Evolutionary conservation across 2,888 invertebrate genomes (phyloP).

Genomic region (Spodoptera exigua): DNA sequence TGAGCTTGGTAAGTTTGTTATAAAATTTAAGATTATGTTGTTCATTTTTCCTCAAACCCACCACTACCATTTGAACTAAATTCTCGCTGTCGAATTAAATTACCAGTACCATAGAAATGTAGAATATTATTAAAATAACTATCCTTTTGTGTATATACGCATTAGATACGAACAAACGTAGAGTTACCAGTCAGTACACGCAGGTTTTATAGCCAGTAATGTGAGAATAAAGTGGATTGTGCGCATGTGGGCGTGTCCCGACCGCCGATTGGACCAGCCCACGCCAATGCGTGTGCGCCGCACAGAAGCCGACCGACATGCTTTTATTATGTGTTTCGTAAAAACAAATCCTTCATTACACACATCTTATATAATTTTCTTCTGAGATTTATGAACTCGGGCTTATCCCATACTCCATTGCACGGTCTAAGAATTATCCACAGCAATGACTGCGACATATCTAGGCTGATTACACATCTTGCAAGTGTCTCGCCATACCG

Average conservation of each 20-base stretch:
- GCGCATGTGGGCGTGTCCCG: slow-evolving; percentile 79
- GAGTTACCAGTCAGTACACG: slow-evolving; percentile 19
- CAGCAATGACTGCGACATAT: slow-evolving; percentile 6
- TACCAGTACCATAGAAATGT: no score
- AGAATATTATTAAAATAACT: no score
- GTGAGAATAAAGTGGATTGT: slow-evolving; percentile 56
- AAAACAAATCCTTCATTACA: slow-evolving; percentile 46
- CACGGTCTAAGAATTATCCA: slow-evolving; percentile 19
- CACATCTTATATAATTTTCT: slow-evolving; percentile 31
- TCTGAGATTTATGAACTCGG: slow-evolving; percentile 14
- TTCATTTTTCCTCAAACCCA: no score
- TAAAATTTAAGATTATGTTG: no score
- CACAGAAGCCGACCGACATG: slow-evolving; percentile 75
- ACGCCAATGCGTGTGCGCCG: slow-evolving; percentile 87
- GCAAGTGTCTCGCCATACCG: neutral
- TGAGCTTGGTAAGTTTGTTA: no score
- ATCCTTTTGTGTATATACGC: slow-evolving; percentile 6
- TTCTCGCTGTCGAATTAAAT: no score
- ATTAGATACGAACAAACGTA: slow-evolving; percentile 21
- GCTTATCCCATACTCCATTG: slow-evolving; percentile 21
- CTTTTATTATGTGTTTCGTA: slow-evolving; percentile 58
- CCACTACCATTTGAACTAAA: no score
- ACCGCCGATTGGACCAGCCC: slow-evolving; percentile 80
- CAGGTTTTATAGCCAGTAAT: slow-evolving; percentile 33
- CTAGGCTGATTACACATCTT: slow-evolving; percentile 12